Evolutionary conservation across 2,888 invertebrate species (phyloP).

Genomic region (Lissocephala sabroskyi): DNA sequence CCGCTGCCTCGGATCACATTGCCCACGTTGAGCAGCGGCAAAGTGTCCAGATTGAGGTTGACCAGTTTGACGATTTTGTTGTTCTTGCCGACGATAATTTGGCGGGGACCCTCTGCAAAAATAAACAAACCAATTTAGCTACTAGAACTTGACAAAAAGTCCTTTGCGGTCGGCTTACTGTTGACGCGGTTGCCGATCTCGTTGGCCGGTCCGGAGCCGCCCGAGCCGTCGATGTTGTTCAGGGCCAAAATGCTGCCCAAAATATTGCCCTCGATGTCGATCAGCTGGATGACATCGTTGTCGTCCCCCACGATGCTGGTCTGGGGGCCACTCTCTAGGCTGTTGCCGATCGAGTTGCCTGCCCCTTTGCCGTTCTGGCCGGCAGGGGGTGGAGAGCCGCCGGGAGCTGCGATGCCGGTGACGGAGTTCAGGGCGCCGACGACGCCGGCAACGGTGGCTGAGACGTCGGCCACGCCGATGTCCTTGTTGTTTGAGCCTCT

Average conservation of each 20-base stretch:
- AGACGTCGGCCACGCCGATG: too few relatives aligned
- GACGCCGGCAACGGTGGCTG: too few relatives aligned
- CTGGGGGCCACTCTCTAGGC: not conserved
- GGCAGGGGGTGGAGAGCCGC: too few relatives aligned
- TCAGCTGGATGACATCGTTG: conserved; percentile 7
- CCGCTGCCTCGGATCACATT: conserved; percentile 40
- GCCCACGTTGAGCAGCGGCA: conserved; percentile 23
- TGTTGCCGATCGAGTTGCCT: too few relatives aligned
- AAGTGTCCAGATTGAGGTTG: conserved; percentile 25
- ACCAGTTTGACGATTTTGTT: conserved; percentile 30
- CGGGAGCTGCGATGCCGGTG: too few relatives aligned
- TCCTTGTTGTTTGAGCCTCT: too few relatives aligned
- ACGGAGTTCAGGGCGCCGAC: too few relatives aligned
- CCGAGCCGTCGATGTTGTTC: not conserved
- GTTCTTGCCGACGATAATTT: conserved; percentile 30
- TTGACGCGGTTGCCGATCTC: conserved; percentile 11
- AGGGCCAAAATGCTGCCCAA: not conserved
- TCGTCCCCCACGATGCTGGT: conserved; percentile 9
- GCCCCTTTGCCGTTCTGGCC: too few relatives aligned
- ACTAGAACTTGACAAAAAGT: not conserved
- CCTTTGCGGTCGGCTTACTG: conserved; percentile 9
- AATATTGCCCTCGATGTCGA: conserved; percentile 12
- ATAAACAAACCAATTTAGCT: not conserved
- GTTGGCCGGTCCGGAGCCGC: conserved; percentile 9
- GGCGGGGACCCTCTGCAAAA: not conserved